Base-by-base conservation (phyloP, 2,797 vertebrate genomes). In the Benthosema pterotum region DNA sequence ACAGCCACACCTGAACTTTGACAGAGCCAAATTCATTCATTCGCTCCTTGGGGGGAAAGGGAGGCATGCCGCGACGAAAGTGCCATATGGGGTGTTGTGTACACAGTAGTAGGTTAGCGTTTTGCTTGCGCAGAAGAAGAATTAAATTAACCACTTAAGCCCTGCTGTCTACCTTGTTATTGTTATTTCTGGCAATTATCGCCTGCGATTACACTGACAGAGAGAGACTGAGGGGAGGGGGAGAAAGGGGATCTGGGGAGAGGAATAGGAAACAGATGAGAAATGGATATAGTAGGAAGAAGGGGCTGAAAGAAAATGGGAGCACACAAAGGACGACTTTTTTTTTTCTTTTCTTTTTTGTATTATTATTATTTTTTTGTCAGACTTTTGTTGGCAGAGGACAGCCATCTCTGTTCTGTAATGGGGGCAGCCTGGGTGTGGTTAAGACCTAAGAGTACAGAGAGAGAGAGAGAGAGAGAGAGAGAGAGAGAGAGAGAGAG, bases 371-470 rank as follows among this genome's bases (percentile, higher is more conserved):
- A 9, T 18, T 67, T 71, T 51, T 25, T 22, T 25, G 52, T 0
- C 0, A 15, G 28, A 45, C 25, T 0, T 14, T 42, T 14, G 59
- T 75, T 74, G 72, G 75, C 72, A 52, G 47, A 58, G 71, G 70
- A 63, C 11, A 48, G 61, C 52, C 65, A 74, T 79, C 72, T 83
- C 67, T 69, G 77, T 56, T 78, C 72, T 82, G 83, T 87, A 91
- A 91, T 78, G 80, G 72, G 78, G 91, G 85, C 84, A 67, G 78
- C 82, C 84, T 87, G 90, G 91, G 90, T 80, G 91, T 91, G 88
- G 89, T 89, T 78, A 9, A 75, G 65, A 83, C 84, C 77, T 71
- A 69, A 72, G 83, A 79, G 76, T 87, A 83, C 83, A 80, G 76
- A 67, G 71, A 71, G 42, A 71, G 42, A 65, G 72, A 78, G 78